A percentile compares a stretch with the other conserved stretches of the same genome.
Evolutionary conservation across 2,888 invertebrate genomes (phyloP).

Genomic region (Digitonthophagus gazella): DNA sequence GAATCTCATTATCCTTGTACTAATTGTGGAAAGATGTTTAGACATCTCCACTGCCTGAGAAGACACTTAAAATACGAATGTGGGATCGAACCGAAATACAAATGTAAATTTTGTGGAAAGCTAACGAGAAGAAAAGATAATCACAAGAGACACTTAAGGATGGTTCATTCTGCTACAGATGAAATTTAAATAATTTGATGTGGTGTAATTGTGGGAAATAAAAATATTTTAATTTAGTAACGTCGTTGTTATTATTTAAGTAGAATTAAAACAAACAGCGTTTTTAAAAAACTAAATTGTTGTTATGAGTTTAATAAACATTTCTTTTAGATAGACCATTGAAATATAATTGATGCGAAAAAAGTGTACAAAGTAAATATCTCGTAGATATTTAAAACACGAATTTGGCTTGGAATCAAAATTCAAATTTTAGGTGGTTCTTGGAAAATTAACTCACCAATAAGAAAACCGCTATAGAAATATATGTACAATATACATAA

Average conservation of each 20-base stretch:
- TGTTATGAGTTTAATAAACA: no score
- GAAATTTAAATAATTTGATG: neutral
- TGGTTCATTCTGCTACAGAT: neutral
- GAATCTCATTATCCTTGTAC: conserved; percentile 1
- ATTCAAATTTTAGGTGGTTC: neutral
- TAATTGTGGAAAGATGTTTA: conserved; percentile 43
- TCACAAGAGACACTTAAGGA: conserved; percentile 4
- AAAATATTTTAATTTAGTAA: no score
- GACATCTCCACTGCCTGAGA: conserved; percentile 58
- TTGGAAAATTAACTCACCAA: neutral
- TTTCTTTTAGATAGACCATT: neutral
- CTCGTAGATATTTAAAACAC: conserved; percentile 8
- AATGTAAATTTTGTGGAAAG: conserved; percentile 11
- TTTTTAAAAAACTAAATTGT: no score
- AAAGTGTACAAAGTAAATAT: conserved; percentile 1
- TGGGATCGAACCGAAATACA: conserved; percentile 43
- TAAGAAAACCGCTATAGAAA: neutral
- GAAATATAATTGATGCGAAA: neutral
- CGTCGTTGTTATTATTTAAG: no score
- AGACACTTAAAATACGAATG: conserved; percentile 67
- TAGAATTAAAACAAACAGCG: no score
- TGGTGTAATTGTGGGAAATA: no score
- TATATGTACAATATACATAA: neutral
- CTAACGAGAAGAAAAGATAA: conserved; percentile 3
- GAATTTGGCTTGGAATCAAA: conserved; percentile 16